Evolutionary conservation across 1,140 invertebrate genomes (phyloP).

Genomic region (Tetraneura akinire): DNA sequence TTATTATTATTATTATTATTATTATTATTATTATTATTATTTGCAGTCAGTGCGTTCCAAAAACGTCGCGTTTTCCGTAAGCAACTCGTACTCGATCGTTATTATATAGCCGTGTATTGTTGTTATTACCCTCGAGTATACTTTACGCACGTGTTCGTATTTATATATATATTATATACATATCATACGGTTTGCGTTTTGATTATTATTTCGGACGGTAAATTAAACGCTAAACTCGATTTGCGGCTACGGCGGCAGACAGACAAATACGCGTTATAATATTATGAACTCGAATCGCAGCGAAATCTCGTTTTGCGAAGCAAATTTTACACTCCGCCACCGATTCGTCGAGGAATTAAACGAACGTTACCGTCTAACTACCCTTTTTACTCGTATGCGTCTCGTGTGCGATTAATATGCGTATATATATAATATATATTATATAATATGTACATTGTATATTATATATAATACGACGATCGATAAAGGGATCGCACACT

Average conservation of each 20-base stretch:
- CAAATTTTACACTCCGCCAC: neutral
- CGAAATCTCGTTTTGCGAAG: neutral
- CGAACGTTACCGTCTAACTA: neutral
- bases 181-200: neutral
- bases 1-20: no score
- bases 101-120: no score
- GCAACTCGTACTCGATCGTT: no score
- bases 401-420: no score
- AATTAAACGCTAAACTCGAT: slow-evolving; percentile 3
- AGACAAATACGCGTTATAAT: neutral
- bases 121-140: no score
- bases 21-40: no score
- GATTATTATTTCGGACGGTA: neutral
- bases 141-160: no score
- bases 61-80: no score
- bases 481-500: neutral
- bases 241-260: neutral
- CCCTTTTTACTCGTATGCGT: neutral
- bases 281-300: neutral
- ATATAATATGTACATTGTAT: no score
- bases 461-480: neutral
- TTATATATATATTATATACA: no score
- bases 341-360: neutral
- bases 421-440: no score
- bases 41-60: no score